Base-by-base conservation (phyloP, 1,140 invertebrate species). In the Triops longicaudatus region DNA sequence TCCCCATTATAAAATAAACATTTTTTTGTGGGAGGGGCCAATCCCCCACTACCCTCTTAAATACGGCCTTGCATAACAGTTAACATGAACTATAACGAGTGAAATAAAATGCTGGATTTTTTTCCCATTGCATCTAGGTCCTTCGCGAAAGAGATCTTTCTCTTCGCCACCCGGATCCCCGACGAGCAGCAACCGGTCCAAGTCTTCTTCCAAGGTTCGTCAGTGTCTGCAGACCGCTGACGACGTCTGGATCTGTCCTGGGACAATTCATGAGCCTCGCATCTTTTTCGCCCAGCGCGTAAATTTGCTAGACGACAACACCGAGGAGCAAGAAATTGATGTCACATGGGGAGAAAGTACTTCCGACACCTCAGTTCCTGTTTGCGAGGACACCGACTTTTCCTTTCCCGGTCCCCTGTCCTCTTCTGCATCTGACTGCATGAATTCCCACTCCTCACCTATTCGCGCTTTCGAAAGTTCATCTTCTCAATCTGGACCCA, bases 401-500 rank as follows among this genome's bases (percentile, higher is more conserved):
- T 63, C 50, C 2, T 22, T 63, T 14, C 50, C 50, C 10, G 50
- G n/a, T 63, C 50, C 50, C 50, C 17, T 63, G 22, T n/a, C 50
- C 22, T 63, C 50, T 0, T 17, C 50, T 63, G 14, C 50, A 3
- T 63, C 10, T 9, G 44, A 22, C 17, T 63, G 50, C 22, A 10
- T n/a, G 10, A 22, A 22, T 63, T 63, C 50, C 50, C 50, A 63
- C 50, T 14, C 50, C 17, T 63, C 50, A 9, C 71, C 76, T 26
- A 77, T 77, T 72, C 76, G 76, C 22, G 76, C 76, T 26, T 77
- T 72, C 37, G 76, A 43, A 28, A 43, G 41, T 41, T 73, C 43
- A 17, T 17, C 28, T 26, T 26, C 72, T n/a, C 43, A 37, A 37
- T 73, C 72, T 9, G 71, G 41, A 22, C 43, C 72, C 72, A 26